Evolutionary conservation across 2,113 vertebrate genomes (phyloP).

Genomic region (Beaufortia kweichowensis): DNA sequence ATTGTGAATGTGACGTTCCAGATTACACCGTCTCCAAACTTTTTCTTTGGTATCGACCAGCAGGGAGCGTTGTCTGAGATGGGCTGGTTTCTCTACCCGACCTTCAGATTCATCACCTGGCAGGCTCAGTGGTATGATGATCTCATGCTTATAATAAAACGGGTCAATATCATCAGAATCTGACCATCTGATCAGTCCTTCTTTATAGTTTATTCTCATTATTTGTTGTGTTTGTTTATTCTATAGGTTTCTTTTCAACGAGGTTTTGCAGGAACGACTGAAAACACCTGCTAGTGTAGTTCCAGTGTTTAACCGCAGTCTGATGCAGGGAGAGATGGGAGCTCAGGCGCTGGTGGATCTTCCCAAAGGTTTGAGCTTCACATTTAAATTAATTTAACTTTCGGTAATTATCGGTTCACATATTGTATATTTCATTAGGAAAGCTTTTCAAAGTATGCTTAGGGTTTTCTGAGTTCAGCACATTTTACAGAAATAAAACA

Average conservation of each 20-base stretch:
- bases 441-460: too few relatives aligned
- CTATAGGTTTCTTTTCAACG: constrained; percentile 73
- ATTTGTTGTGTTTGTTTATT: background rate
- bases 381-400: too few relatives aligned
- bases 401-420: too few relatives aligned
- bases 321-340: constrained; percentile 74
- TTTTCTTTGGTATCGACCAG: constrained; percentile 74
- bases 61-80: constrained; percentile 73
- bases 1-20: constrained; percentile 73
- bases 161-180: too few relatives aligned
- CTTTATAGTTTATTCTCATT: too few relatives aligned
- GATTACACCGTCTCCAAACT: constrained; percentile 70
- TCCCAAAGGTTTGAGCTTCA: constrained; percentile 61
- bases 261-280: constrained; percentile 64
- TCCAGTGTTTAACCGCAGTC: constrained; percentile 67
- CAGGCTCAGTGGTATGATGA: constrained; percentile 75
- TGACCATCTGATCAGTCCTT: too few relatives aligned
- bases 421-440: too few relatives aligned
- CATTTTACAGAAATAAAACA: too few relatives aligned
- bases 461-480: too few relatives aligned
- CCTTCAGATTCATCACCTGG: constrained; percentile 76
- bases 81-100: constrained; percentile 76
- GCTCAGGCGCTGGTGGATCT: constrained; percentile 67
- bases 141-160: too few relatives aligned
- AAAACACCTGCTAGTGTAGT: constrained; percentile 61